Evolutionary conservation across 2,888 invertebrate species (phyloP).

Genomic region (Tachina lurida): DNA sequence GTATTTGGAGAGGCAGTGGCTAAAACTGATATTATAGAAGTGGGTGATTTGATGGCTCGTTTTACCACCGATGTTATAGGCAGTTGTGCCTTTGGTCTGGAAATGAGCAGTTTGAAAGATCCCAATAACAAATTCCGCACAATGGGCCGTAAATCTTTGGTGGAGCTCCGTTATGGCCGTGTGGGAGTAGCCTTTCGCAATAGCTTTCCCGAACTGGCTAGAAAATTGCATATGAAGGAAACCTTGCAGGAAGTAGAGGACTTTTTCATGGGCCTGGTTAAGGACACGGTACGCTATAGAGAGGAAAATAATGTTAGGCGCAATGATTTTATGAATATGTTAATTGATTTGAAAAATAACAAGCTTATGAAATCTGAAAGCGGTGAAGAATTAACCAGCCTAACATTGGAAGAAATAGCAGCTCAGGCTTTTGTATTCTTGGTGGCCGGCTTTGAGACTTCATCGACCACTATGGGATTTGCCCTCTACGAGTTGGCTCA

Average conservation of each 20-base stretch:
- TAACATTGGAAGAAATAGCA: conserved; percentile 82
- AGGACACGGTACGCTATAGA: conserved; percentile 79
- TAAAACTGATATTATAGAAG: conserved; percentile 77
- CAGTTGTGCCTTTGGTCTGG: conserved; percentile 83
- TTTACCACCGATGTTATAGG: conserved; percentile 84
- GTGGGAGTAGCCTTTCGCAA: conserved; percentile 60
- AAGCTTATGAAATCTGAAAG: conserved; percentile 72
- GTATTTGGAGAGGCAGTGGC: conserved; percentile 73
- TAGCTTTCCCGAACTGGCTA: conserved; percentile 68
- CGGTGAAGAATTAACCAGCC: conserved; percentile 72
- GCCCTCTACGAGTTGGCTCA: conserved; percentile 83
- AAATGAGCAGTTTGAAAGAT: conserved; percentile 82
- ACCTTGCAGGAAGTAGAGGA: conserved; percentile 70
- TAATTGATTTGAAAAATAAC: conserved; percentile 81
- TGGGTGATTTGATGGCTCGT: conserved; percentile 82
- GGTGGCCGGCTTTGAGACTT: conserved; percentile 84
- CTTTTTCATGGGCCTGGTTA: conserved; percentile 80
- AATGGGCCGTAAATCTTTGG: conserved; percentile 74
- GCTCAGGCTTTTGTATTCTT: conserved; percentile 85
- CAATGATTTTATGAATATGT: conserved; percentile 83
- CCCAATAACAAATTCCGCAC: conserved; percentile 80
- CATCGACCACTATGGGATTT: conserved; percentile 83
- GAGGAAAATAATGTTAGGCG: conserved; percentile 78
- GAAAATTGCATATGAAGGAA: conserved; percentile 66
- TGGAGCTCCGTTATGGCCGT: conserved; percentile 70